These are phyloP conservation scores for Tympanuchus pallidicinctus DNA, from an alignment of 2,113 vertebrate genomes.

Conservation along the genomic window DNA sequence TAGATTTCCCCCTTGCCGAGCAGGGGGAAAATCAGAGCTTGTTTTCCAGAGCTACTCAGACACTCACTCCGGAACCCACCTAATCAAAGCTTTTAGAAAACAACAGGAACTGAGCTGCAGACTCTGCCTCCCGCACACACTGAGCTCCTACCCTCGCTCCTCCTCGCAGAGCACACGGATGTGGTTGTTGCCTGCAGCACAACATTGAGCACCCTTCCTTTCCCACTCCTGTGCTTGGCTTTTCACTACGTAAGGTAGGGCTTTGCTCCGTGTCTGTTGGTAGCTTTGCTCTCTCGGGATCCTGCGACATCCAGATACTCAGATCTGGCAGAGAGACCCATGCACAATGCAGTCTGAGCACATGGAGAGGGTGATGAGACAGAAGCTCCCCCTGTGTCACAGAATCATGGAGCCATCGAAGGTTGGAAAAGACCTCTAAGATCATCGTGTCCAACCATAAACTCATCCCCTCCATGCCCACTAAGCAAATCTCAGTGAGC, in stretches of 20 bases:
- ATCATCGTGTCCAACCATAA: not conserved
- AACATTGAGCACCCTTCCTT: not conserved
- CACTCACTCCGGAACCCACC: not conserved
- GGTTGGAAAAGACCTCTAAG: no score
- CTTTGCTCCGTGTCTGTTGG: not conserved
- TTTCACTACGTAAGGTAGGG: not conserved
- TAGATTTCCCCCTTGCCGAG: not conserved
- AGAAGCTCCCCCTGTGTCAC: not conserved
- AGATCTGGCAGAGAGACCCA: not conserved
- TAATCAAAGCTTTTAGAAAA: not conserved
- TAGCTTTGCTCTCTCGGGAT: not conserved
- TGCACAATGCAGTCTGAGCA: not conserved
- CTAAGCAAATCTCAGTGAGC: not conserved
- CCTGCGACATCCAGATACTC: not conserved
- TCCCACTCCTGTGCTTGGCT: not conserved
- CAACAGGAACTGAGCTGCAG: conserved; percentile 11
- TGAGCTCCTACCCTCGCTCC: not conserved
- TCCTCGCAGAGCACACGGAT: not conserved
- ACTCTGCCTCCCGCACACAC: not conserved
- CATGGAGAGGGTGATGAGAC: not conserved
- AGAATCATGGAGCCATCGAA: not conserved
- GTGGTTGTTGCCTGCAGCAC: conserved; percentile 26
- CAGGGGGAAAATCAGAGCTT: not conserved
- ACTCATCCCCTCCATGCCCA: not conserved
- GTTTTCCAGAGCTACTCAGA: not conserved